Evolutionary conservation across 2,797 vertebrate genomes (phyloP), one percentile per base, ranked within the genome.

Genomic region (Sebastes ruberrimus): DNA sequence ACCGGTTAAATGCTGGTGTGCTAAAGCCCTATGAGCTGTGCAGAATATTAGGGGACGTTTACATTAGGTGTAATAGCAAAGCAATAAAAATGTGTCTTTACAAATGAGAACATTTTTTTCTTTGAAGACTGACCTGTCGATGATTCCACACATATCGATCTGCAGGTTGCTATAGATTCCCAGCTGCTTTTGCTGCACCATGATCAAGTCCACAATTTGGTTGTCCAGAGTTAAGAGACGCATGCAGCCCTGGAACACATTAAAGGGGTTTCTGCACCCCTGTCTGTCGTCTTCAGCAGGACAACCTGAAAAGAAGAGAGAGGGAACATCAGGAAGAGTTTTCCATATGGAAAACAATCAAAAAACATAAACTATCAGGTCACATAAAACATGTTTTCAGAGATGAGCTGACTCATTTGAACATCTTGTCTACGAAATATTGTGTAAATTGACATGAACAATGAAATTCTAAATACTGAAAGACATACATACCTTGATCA

Each of bases 221-320:
- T 90, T 82, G 66, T 92, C 92, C 84, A 97, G 80, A 14, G 92
- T 95, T 85, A 99, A 92, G 56, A 94, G 95, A 65, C 93, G 94
- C 97, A 99, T 97, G 71, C 98, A 99, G 64, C 98, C 98, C 93
- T 98, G 97, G 94, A 99, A 99, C 20, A 93, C 90, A 67, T 64
- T 82, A 42, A 96, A 93, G 9, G 95, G 95, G 49, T 94, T 97
- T 83, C 95, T 94, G 87, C 97, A 98, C 53, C 92, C 93, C 70
- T 90, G 94, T 59, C 72, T 71, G 18, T 93, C 91, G 56, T 90
- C 93, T 61, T 69, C 94, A 66, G 86, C 84, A 11, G 97, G 97
- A 84, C 98, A 99, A 71, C 98, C 98, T 99, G 86, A 7, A 59
- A 10, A 27, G 30, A 52, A 32, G 23, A 73, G 14, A 46, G 5